phyloP scores from a whole-genome alignment of 2,113 vertebrate genomes.

The Tautogolabrus adspersus region DNA sequence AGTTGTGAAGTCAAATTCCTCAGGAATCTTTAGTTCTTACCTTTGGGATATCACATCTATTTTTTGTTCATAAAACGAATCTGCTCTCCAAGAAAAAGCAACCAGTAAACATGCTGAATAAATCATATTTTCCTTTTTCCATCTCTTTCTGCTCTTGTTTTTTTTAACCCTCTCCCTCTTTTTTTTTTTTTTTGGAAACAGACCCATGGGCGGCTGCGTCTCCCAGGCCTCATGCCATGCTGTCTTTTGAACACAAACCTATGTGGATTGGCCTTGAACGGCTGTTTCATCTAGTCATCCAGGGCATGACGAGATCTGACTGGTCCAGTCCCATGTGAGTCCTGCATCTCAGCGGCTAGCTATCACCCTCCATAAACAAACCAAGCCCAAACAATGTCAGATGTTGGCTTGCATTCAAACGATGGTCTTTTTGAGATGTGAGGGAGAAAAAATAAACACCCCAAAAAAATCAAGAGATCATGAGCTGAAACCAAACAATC shows the following conservation, averaged over 20 bases:
- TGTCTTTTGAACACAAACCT: slow-evolving; percentile 82
- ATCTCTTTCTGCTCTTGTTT: slow-evolving; percentile 32
- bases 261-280: slow-evolving; percentile 77
- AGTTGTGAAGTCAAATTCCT: slow-evolving; percentile 66
- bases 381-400: slow-evolving; percentile 63
- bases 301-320: slow-evolving; percentile 81
- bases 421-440: slow-evolving; percentile 36
- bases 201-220: slow-evolving; percentile 74
- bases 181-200: slow-evolving; percentile 66
- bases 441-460: slow-evolving; percentile 12
- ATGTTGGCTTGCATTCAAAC: slow-evolving; percentile 73
- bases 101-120: slow-evolving; percentile 86
- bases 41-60: slow-evolving; percentile 65
- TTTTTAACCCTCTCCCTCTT: slow-evolving; percentile 24
- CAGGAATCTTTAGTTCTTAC: slow-evolving; percentile 53
- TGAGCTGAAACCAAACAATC: slow-evolving; percentile 30
- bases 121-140: slow-evolving; percentile 79
- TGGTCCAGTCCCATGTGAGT: slow-evolving; percentile 78
- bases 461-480: slow-evolving; percentile 25
- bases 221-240: slow-evolving; percentile 76
- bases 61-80: slow-evolving; percentile 73
- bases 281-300: slow-evolving; percentile 82
- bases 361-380: slow-evolving; percentile 79
- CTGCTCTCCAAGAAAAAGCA: slow-evolving; percentile 75
- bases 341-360: slow-evolving; percentile 74